Conservation (phyloP, 2,888 invertebrate genomes). For the Anthoptus insignis region DNA sequence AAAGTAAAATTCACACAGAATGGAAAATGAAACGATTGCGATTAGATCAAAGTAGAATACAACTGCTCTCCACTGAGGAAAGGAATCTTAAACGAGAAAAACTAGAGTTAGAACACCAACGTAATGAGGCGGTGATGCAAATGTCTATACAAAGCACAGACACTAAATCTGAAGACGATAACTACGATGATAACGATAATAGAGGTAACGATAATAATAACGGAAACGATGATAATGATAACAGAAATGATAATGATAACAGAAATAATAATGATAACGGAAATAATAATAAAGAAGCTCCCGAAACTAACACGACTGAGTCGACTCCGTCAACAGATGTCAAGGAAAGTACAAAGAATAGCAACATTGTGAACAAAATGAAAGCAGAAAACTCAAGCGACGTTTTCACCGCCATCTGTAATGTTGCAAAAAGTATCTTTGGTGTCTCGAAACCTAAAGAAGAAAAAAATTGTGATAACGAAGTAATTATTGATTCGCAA, state of each 20-base stretch:
- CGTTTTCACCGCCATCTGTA: slow-evolving; percentile 71
- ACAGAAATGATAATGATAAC: slow-evolving; percentile 42
- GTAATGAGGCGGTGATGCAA: slow-evolving; percentile 71
- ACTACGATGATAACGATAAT: slow-evolving; percentile 44
- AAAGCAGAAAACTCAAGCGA: slow-evolving; percentile 61
- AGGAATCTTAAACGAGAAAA: slow-evolving; percentile 86
- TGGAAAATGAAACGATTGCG: slow-evolving; percentile 85
- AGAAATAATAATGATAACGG: slow-evolving; percentile 44
- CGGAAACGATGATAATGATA: slow-evolving; percentile 49
- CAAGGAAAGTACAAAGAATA: slow-evolving; percentile 49
- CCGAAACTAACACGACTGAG: slow-evolving; percentile 42
- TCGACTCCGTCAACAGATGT: slow-evolving; percentile 39
- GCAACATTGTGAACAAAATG: slow-evolving; percentile 54
- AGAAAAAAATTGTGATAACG: slow-evolving; percentile 65
- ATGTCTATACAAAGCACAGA: slow-evolving; percentile 70
- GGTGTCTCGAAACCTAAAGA: slow-evolving; percentile 59
- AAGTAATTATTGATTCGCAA: slow-evolving; percentile 68
- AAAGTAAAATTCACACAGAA: slow-evolving; percentile 83
- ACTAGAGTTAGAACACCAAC: slow-evolving; percentile 75
- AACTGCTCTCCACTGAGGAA: slow-evolving; percentile 80
- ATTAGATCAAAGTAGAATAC: slow-evolving; percentile 76
- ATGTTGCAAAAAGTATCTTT: slow-evolving; percentile 72
- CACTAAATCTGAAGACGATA: slow-evolving; percentile 58
- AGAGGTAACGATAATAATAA: slow-evolving; percentile 40
- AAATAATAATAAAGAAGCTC: slow-evolving; percentile 25